Conservation (phyloP, 2,797 vertebrate species). For the Sebastes iracundus region DNA sequence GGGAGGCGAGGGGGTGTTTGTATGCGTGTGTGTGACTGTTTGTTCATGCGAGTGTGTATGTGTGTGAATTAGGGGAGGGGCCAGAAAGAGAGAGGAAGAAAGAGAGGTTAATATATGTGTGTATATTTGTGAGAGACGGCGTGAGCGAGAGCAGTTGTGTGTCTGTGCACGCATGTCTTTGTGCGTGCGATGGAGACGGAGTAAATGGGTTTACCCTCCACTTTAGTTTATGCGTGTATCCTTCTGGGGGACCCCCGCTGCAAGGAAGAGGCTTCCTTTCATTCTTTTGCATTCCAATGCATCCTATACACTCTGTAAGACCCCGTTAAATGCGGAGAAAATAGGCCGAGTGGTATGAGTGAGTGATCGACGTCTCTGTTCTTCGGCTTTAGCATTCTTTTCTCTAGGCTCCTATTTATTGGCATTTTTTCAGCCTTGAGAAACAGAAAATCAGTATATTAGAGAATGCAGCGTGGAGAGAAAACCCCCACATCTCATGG, state of each 20-base stretch:
- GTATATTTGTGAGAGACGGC: slow-evolving; percentile 34
- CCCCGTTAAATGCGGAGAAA: slow-evolving; percentile 74
- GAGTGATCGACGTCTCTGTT: slow-evolving; percentile 78
- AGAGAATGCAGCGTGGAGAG: neutral
- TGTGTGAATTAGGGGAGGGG: slow-evolving; percentile 32
- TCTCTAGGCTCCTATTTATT: slow-evolving; percentile 55
- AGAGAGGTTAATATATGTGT: slow-evolving; percentile 51
- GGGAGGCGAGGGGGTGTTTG: slow-evolving; percentile 18
- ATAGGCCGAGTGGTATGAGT: slow-evolving; percentile 48
- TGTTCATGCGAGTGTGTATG: slow-evolving; percentile 18
- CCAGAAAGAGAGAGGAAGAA: slow-evolving; percentile 23
- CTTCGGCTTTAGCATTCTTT: slow-evolving; percentile 55
- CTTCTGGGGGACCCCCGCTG: slow-evolving; percentile 73
- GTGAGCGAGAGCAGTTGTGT: slow-evolving; percentile 7
- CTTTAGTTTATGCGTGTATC: slow-evolving; percentile 79
- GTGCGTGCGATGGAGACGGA: slow-evolving; percentile 29
- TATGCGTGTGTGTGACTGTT: slow-evolving; percentile 31
- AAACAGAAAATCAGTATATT: slow-evolving; percentile 34
- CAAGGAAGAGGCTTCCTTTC: slow-evolving; percentile 80
- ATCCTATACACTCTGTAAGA: slow-evolving; percentile 72
- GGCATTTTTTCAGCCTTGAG: slow-evolving; percentile 37
- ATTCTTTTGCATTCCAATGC: slow-evolving; percentile 79
- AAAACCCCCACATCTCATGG: neutral
- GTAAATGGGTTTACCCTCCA: slow-evolving; percentile 67
- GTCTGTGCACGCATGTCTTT: neutral